phyloP scores from a whole-genome alignment of 2,888 invertebrate species.

The Anthophora plumipes region DNA sequence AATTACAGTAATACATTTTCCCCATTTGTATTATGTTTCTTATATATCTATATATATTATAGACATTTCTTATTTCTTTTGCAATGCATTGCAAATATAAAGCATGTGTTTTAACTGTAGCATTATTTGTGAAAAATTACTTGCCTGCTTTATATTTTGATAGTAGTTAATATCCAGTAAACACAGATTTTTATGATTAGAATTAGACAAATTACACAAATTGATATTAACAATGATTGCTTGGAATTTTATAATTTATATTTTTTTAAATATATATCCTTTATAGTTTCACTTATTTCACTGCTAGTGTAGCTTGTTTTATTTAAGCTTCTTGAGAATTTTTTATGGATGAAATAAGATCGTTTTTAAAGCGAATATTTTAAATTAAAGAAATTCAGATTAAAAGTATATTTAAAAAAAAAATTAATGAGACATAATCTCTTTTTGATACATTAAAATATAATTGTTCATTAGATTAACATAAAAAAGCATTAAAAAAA shows the following conservation, averaged over 20 bases:
- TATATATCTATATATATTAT: neutral
- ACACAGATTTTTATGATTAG: slow-evolving; percentile 28
- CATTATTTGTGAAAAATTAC: slow-evolving; percentile 34
- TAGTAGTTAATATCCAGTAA: slow-evolving; percentile 44
- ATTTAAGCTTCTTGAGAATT: neutral
- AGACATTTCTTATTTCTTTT: slow-evolving; percentile 27
- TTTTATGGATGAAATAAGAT: neutral
- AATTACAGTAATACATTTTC: slow-evolving; percentile 32
- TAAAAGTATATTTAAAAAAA: neutral
- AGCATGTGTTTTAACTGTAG: slow-evolving; percentile 53
- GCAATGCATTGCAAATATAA: slow-evolving; percentile 36
- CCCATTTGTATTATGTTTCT: slow-evolving; percentile 29
- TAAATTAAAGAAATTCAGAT: neutral
- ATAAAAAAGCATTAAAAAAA: neutral
- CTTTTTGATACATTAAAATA: neutral
- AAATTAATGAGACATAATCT: neutral
- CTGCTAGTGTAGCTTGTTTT: neutral
- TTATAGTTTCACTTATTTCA: neutral
- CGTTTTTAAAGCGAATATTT: neutral
- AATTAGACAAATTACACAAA: slow-evolving; percentile 3
- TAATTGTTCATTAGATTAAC: neutral
- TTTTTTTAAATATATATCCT: neutral
- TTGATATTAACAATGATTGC: neutral
- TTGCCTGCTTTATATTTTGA: slow-evolving; percentile 42
- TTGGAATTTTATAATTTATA: slow-evolving; percentile 4